A percentile compares a stretch with the other conserved stretches of the same genome.
These are phyloP conservation scores for Gymnopithys bicolor DNA, from an alignment of 2,797 vertebrate genomes.

Conservation along the genomic window DNA sequence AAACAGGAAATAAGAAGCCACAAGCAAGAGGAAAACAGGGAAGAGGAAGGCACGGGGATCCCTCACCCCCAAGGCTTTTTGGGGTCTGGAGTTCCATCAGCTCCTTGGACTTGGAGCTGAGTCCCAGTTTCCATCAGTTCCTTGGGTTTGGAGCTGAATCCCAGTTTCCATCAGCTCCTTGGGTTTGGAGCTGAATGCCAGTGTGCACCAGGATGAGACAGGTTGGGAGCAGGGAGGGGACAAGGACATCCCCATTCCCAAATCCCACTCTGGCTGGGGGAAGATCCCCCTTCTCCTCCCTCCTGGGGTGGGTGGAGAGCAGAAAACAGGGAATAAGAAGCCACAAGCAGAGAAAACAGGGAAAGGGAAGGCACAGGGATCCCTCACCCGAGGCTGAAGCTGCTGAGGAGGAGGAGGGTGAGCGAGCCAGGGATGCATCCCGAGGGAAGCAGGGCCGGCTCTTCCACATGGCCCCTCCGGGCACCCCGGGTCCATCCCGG, in stretches of 20 bases:
- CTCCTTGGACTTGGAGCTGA: neutral
- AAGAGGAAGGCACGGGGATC: rapidly evolving
- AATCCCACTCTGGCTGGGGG: neutral
- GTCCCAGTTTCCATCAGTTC: neutral
- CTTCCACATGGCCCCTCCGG: conserved; percentile 71
- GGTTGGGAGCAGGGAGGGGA: neutral
- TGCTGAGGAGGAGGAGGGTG: conserved; percentile 72
- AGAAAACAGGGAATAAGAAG: neutral
- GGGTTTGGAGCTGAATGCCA: no score
- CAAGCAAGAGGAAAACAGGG: neutral
- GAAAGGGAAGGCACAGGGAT: rapidly evolving
- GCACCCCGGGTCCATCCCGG: conserved; percentile 57
- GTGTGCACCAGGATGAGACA: neutral
- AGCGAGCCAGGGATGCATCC: neutral
- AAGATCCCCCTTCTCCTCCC: rapidly evolving
- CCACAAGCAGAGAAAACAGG: neutral
- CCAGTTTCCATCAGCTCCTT: neutral
- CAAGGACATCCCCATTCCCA: neutral
- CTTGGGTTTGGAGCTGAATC: neutral
- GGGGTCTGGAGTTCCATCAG: neutral
- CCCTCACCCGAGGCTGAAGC: conserved; percentile 77
- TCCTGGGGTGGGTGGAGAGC: neutral
- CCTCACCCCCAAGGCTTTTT: conserved; percentile 69
- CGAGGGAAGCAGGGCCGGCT: neutral
- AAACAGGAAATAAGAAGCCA: neutral